Conservation (phyloP, 2,888 invertebrate genomes). For the Amphipyra tragopoginis region DNA sequence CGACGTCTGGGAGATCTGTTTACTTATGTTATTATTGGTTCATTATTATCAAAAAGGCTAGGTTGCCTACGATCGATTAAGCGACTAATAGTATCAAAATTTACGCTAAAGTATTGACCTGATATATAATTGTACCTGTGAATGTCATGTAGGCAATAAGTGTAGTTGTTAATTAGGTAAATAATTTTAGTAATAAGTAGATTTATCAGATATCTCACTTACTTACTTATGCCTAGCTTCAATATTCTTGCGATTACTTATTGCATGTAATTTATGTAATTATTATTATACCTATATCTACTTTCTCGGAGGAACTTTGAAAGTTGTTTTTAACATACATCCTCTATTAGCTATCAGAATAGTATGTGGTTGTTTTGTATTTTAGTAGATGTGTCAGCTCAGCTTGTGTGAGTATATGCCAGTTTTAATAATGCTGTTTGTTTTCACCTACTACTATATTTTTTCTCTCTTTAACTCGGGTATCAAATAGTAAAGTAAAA, state of each 20-base stretch:
- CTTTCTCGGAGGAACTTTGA: conserved; percentile 68
- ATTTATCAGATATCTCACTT: conserved; percentile 20
- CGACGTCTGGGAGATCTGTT: conserved; percentile 22
- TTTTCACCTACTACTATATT: conserved; percentile 57
- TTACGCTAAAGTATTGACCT: conserved; percentile 27
- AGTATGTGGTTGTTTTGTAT: conserved; percentile 77
- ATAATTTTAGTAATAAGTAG: conserved; percentile 25
- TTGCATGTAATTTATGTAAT: conserved; percentile 62
- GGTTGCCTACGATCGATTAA: conserved; percentile 24
- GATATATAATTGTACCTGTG: conserved; percentile 12
- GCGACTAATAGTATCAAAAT: no score
- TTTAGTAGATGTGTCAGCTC: conserved; percentile 78
- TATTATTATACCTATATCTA: conserved; percentile 52
- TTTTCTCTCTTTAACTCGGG: conserved; percentile 13
- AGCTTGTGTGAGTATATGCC: conserved; percentile 84
- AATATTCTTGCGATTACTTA: conserved; percentile 40
- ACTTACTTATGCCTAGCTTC: conserved; percentile 4
- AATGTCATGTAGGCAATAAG: conserved; percentile 8
- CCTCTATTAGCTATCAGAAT: conserved; percentile 64
- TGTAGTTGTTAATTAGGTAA: conserved; percentile 22
- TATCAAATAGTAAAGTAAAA: no score
- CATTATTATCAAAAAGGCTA: conserved; percentile 13
- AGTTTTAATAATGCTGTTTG: conserved; percentile 77
- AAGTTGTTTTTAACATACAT: conserved; percentile 65
- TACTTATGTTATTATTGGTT: conserved; percentile 11